Percentiles rank a stretch among this genome's conserved stretches.
Conservation (phyloP, 2,113 vertebrate species). For the Struthidea cinerea region DNA sequence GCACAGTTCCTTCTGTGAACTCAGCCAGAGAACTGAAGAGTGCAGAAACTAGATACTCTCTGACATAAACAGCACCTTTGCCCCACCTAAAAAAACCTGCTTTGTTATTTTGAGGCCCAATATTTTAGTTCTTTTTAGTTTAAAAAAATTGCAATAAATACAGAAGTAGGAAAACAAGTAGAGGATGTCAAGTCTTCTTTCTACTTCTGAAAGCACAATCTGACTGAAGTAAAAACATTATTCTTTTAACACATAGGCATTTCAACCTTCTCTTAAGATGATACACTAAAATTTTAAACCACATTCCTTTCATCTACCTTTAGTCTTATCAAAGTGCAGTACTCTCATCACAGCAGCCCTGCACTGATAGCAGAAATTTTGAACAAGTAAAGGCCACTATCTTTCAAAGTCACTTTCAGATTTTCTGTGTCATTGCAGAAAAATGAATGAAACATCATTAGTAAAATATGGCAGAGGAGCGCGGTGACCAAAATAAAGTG, state of each 20-base stretch:
- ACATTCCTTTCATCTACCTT: background rate
- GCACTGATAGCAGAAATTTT: background rate
- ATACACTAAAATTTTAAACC: background rate
- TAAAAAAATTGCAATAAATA: background rate
- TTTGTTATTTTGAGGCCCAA: background rate
- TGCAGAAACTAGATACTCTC: background rate
- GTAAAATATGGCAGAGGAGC: background rate
- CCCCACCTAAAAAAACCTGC: accelerated
- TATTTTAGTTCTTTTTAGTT: background rate
- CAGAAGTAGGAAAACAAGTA: background rate
- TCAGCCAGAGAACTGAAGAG: background rate
- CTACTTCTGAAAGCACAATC: background rate
- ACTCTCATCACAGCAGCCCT: background rate
- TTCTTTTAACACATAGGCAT: background rate
- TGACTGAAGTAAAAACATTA: background rate
- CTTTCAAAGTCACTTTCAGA: background rate
- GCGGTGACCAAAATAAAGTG: background rate
- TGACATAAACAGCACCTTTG: background rate
- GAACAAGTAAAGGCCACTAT: background rate
- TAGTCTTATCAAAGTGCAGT: background rate
- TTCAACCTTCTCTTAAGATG: background rate
- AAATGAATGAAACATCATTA: background rate
- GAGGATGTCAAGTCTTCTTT: background rate
- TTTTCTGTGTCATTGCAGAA: background rate
- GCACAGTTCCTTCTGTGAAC: accelerated